Evolutionary conservation across 2,113 vertebrate genomes (phyloP).

Genomic region (Chaetops frenatus): DNA sequence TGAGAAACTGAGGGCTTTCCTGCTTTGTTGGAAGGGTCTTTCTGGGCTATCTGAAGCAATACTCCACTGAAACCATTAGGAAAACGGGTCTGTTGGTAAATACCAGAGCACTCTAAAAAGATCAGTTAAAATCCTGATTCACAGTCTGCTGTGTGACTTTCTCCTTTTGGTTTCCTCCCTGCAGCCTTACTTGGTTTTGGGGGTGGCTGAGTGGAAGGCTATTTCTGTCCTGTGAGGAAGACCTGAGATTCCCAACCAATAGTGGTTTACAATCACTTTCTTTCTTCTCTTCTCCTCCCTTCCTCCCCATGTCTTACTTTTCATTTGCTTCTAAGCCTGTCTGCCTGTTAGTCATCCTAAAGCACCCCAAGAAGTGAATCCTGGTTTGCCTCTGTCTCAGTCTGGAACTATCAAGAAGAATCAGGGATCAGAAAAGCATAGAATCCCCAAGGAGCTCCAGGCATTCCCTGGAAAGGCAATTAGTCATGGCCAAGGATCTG

Average conservation of each 20-base stretch:
- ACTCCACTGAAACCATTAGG: not conserved
- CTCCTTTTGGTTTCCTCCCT: not conserved
- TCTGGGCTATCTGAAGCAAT: not conserved
- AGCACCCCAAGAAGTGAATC: not conserved
- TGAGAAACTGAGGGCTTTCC: not conserved
- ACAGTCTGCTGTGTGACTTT: not conserved
- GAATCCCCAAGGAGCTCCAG: not conserved
- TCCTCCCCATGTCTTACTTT: not conserved
- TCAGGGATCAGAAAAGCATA: not conserved
- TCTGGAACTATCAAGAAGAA: not conserved
- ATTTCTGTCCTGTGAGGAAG: not conserved
- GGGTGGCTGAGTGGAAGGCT: not conserved
- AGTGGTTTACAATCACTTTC: not conserved
- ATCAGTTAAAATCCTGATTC: not conserved
- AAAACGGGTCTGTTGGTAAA: not conserved
- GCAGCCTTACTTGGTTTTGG: not conserved
- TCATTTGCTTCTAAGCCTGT: not conserved
- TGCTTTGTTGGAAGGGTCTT: not conserved
- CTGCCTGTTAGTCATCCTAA: not conserved
- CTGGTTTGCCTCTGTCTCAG: not conserved
- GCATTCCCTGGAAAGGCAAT: constrained; percentile 33
- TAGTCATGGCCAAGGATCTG: constrained; percentile 9
- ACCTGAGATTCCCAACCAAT: not conserved
- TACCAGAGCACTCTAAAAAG: not conserved
- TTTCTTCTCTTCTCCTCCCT: not conserved